A percentile compares a stretch with the other conserved stretches of the same genome.
Conservation (phyloP, 1,140 invertebrate species). For the Drosophila lacertosa region DNA sequence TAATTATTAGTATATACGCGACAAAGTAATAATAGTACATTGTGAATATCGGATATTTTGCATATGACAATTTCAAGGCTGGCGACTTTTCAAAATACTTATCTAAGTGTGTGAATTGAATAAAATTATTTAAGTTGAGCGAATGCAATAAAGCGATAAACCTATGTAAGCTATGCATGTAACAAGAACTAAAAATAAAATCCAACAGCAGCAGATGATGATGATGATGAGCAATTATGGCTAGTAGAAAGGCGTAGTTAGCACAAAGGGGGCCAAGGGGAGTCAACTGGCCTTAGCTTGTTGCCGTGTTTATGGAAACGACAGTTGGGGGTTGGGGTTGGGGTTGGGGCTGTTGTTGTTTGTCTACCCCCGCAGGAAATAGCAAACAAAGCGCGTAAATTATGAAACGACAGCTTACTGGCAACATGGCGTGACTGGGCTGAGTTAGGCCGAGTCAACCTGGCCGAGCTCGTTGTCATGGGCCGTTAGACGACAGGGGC, state of each 20-base stretch:
- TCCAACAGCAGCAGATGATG: slow-evolving; percentile 41
- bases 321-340: not conserved
- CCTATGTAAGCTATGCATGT: slow-evolving; percentile 37
- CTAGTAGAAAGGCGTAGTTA: slow-evolving; percentile 51
- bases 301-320: slow-evolving; percentile 37
- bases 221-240: slow-evolving; percentile 68
- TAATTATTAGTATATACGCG: slow-evolving; percentile 37
- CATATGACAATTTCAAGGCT: slow-evolving; percentile 51
- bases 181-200: slow-evolving; percentile 62
- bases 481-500: slow-evolving; percentile 42
- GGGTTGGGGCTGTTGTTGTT: not conserved
- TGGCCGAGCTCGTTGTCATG: slow-evolving; percentile 15
- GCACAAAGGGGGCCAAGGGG: slow-evolving; percentile 1
- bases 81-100: slow-evolving; percentile 45
- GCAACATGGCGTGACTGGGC: slow-evolving; percentile 70
- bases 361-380: slow-evolving; percentile 64
- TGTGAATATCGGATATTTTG: not conserved
- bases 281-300: slow-evolving; percentile 54
- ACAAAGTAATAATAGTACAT: not conserved
- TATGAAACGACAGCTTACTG: slow-evolving; percentile 78
- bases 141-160: slow-evolving; percentile 65
- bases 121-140: slow-evolving; percentile 65
- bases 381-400: slow-evolving; percentile 79
- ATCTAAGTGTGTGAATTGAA: slow-evolving; percentile 53
- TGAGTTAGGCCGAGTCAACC: slow-evolving; percentile 54